Percentiles rank a stretch among this genome's conserved stretches.
Conservation (phyloP, 2,888 invertebrate species). For the Tuta absoluta region DNA sequence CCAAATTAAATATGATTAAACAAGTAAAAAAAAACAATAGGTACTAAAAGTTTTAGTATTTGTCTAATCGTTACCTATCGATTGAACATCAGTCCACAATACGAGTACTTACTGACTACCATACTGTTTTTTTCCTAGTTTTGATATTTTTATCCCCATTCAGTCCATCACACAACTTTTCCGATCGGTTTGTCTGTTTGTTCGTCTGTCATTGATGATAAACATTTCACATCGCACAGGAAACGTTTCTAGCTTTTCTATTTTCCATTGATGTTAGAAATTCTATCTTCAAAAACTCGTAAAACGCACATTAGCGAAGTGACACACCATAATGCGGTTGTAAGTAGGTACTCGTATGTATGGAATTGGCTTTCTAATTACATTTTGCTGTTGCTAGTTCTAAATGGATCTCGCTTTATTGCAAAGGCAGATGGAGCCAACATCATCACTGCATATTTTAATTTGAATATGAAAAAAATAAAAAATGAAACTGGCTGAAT, state of each 20-base stretch:
- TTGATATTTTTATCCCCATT: slow-evolving; percentile 3
- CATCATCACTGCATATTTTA: no score
- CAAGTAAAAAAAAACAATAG: neutral
- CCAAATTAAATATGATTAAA: neutral
- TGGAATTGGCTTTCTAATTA: slow-evolving; percentile 10
- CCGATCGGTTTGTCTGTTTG: neutral
- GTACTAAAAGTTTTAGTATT: no score
- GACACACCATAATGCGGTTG: slow-evolving; percentile 3
- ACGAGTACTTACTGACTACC: no score
- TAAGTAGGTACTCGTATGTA: neutral
- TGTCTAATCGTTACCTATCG: no score
- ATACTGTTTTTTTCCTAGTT: neutral
- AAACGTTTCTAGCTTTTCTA: slow-evolving; percentile 3
- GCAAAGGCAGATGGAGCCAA: neutral
- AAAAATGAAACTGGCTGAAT: no score
- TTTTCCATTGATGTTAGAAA: slow-evolving; percentile 3
- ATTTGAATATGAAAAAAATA: no score
- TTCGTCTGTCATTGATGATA: slow-evolving; percentile 2
- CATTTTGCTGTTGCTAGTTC: slow-evolving; percentile 1
- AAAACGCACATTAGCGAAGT: slow-evolving; percentile 16
- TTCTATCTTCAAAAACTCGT: slow-evolving; percentile 8
- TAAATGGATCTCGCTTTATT: neutral
- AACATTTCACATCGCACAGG: slow-evolving; percentile 7
- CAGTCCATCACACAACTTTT: neutral
- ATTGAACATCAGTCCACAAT: neutral